A percentile compares a stretch with the other conserved stretches of the same genome.
These are phyloP conservation scores for Trichogramma dendrolimi DNA, from an alignment of 2,888 invertebrate genomes.

Conservation along the genomic window DNA sequence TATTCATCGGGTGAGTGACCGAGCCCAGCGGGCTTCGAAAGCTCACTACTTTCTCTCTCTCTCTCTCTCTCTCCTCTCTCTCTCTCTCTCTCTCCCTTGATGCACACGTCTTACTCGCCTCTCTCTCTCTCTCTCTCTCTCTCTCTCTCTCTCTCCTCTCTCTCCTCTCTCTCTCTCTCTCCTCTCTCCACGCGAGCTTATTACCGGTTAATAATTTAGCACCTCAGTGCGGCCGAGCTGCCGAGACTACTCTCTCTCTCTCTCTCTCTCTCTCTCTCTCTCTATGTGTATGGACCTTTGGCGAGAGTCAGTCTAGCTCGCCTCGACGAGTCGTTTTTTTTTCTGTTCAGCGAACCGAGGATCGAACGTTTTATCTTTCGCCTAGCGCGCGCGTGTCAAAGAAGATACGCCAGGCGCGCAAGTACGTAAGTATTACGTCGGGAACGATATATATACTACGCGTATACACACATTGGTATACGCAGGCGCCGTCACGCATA, in stretches of 20 bases:
- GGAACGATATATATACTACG: neutral
- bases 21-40: neutral
- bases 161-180: conserved; percentile 17
- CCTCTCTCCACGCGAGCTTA: conserved; percentile 15
- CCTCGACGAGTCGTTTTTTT: conserved; percentile 1
- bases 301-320: too few species aligned
- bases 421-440: neutral
- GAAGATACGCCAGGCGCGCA: neutral
- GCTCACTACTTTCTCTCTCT: neutral
- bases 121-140: conserved; percentile 15
- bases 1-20: conserved; percentile 16
- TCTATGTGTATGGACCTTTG: too few species aligned
- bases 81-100: conserved; percentile 15
- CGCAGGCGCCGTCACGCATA: too few species aligned
- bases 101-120: conserved; percentile 5
- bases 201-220: conserved; percentile 27
- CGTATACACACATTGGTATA: too few species aligned
- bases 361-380: conserved; percentile 8
- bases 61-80: neutral
- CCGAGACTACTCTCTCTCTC: conserved; percentile 18
- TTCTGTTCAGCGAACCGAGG: neutral
- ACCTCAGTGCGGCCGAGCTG: neutral
- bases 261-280: conserved; percentile 10
- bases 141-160: conserved; percentile 11
- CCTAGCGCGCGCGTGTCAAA: conserved; percentile 3